phyloP scores from a whole-genome alignment of 2,797 vertebrate genomes.

The Apogon hyalosoma region DNA sequence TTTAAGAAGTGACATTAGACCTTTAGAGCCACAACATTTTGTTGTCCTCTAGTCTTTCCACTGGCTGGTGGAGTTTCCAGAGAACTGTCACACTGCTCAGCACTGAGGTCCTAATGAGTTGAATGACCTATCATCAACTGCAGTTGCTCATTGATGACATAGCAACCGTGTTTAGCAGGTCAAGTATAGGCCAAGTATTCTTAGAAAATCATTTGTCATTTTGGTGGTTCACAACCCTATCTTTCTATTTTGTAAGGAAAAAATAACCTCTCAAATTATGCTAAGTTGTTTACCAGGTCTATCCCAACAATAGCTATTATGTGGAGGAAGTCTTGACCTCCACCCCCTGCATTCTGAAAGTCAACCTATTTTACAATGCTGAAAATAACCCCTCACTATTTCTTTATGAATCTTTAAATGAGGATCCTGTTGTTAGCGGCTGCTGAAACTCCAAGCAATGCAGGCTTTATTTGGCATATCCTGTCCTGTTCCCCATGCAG shows the following conservation, averaged over 20 bases:
- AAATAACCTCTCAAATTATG: slow-evolving; percentile 33
- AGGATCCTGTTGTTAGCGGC: slow-evolving; percentile 67
- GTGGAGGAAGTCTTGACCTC: slow-evolving; percentile 40
- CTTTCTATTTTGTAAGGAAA: not conserved
- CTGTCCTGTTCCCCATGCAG: slow-evolving; percentile 55
- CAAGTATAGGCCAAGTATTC: not conserved
- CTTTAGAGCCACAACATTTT: no score
- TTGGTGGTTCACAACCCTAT: slow-evolving; percentile 5
- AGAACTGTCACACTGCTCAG: not conserved
- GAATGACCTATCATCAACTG: not conserved
- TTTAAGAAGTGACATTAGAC: no score
- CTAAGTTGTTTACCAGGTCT: slow-evolving; percentile 43
- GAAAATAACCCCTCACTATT: slow-evolving; percentile 50
- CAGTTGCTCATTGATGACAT: not conserved
- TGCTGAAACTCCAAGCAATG: slow-evolving; percentile 61
- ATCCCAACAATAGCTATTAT: slow-evolving; percentile 37
- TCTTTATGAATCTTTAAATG: slow-evolving; percentile 63
- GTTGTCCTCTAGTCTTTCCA: not conserved
- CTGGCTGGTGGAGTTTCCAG: not conserved
- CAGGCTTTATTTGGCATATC: slow-evolving; percentile 71
- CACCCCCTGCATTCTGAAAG: slow-evolving; percentile 26
- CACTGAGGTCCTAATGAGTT: not conserved
- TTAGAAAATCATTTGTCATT: not conserved
- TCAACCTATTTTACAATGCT: slow-evolving; percentile 39
- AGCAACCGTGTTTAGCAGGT: not conserved